These are phyloP conservation scores for Siniperca knerii DNA, from an alignment of 2,113 vertebrate genomes.

Conservation along the genomic window DNA sequence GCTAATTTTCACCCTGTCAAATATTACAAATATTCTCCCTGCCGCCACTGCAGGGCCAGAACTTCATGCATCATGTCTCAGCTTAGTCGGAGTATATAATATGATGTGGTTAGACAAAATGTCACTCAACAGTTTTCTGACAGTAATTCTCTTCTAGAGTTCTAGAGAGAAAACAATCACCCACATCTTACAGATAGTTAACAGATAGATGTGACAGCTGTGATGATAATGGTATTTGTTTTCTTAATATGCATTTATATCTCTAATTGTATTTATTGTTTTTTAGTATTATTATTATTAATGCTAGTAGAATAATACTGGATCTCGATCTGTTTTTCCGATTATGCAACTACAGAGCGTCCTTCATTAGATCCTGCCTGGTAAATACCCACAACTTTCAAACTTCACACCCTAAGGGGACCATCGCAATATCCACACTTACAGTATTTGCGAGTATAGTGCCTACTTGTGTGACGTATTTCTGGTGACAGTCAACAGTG, in stretches of 20 bases:
- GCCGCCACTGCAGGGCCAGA: slow-evolving; percentile 26
- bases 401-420: background rate
- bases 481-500: background rate
- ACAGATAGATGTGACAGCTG: background rate
- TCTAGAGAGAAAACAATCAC: background rate
- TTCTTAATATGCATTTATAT: background rate
- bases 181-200: background rate
- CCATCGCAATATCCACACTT: background rate
- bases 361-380: no score
- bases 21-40: slow-evolving; percentile 53
- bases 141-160: background rate
- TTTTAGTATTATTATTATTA: no score
- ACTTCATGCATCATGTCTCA: slow-evolving; percentile 48
- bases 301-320: background rate
- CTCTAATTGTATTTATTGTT: background rate
- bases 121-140: slow-evolving; percentile 18
- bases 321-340: background rate
- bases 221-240: no score
- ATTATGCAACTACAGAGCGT: background rate
- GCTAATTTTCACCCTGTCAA: slow-evolving; percentile 54
- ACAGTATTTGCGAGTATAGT: background rate
- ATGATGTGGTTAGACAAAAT: slow-evolving; percentile 30
- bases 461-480: no score
- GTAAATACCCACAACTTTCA: background rate
- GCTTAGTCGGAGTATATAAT: slow-evolving; percentile 35